phyloP scores from a whole-genome alignment of 1,140 invertebrate species.

The Heliothis virescens region DNA sequence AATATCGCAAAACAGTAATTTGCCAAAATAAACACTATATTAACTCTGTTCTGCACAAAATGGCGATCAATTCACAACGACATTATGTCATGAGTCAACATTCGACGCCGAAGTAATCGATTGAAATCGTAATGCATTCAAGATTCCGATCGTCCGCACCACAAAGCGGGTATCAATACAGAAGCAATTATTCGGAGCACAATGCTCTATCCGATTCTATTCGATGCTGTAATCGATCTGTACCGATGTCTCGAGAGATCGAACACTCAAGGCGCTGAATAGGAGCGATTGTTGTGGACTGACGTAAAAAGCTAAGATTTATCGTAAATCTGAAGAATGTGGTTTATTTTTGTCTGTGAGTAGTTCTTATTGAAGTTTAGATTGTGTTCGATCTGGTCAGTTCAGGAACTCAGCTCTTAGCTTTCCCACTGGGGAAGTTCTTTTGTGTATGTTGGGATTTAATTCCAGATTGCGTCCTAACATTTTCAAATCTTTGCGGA shows the following conservation, averaged over 20 bases:
- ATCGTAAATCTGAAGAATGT: constrained; percentile 26
- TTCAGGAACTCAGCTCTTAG: constrained; percentile 15
- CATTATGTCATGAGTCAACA: constrained; percentile 9
- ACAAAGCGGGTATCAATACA: constrained; percentile 47
- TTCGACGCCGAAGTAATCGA: constrained; percentile 14
- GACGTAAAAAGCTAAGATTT: constrained; percentile 40
- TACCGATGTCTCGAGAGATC: constrained; percentile 42
- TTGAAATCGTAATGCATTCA: constrained; percentile 36
- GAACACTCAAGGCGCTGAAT: constrained; percentile 35
- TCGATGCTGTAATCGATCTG: constrained; percentile 47
- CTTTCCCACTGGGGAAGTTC: neutral
- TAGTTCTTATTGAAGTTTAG: constrained; percentile 43
- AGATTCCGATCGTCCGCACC: constrained; percentile 27
- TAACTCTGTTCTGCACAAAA: neutral
- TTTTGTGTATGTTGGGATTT: neutral
- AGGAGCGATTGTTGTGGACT: constrained; percentile 30
- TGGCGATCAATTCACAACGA: neutral
- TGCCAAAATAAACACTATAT: neutral
- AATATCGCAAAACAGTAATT: neutral
- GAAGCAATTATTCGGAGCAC: constrained; percentile 43
- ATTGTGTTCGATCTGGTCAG: constrained; percentile 40
- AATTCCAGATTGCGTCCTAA: neutral
- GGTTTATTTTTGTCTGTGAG: constrained; percentile 33
- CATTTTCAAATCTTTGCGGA: too few species aligned
- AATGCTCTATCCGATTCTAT: constrained; percentile 40